Conservation (phyloP, 2,113 vertebrate species). For the Ascaphus truei region DNA sequence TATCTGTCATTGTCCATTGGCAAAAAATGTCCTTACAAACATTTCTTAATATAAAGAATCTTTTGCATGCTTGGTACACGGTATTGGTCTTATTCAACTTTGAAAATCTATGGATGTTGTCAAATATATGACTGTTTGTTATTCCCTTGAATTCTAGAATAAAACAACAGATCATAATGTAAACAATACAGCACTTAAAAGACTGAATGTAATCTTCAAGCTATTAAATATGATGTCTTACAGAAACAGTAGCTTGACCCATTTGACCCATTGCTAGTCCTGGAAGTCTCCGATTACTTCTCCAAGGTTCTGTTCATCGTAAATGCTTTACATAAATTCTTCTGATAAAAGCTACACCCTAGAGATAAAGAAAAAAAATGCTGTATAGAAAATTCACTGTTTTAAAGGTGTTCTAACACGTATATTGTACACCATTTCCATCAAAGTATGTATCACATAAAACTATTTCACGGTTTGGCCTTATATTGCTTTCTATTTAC, state of each 20-base stretch:
- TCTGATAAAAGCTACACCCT: constrained; percentile 16
- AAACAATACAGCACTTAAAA: constrained; percentile 24
- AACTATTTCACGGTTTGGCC: too few relatives aligned
- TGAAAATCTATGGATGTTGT: constrained; percentile 12
- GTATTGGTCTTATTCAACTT: neutral
- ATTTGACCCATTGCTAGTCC: constrained; percentile 14
- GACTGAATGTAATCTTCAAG: neutral
- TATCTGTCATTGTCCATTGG: neutral
- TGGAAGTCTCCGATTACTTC: constrained; percentile 32
- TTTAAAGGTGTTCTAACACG: neutral
- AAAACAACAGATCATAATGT: constrained; percentile 8
- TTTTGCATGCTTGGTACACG: neutral
- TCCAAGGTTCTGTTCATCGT: constrained; percentile 22
- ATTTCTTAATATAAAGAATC: neutral
- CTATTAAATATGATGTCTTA: constrained; percentile 33
- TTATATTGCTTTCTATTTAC: too few relatives aligned
- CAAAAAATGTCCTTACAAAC: too few relatives aligned
- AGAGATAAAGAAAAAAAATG: neutral
- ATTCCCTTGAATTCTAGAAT: constrained; percentile 12
- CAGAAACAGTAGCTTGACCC: constrained; percentile 37
- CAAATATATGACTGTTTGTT: constrained; percentile 21
- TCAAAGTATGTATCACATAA: too few relatives aligned
- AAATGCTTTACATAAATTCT: constrained; percentile 12
- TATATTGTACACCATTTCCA: too few relatives aligned
- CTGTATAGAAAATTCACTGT: neutral